Conservation (phyloP, 2,888 invertebrate species). For the Metacarcinus magister region DNA sequence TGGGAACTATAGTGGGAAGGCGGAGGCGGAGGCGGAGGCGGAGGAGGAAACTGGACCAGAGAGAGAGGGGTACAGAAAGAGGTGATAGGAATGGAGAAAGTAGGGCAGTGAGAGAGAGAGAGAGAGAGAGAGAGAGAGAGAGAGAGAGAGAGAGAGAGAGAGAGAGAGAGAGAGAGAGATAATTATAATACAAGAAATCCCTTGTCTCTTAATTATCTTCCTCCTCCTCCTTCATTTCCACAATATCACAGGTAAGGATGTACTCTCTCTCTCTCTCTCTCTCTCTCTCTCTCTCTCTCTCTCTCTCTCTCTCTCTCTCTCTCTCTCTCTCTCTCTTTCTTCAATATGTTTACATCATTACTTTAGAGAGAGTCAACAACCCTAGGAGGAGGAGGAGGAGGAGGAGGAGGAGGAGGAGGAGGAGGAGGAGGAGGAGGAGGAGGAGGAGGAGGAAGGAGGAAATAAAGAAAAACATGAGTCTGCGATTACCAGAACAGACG, state of each 20-base stretch:
- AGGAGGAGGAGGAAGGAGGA: conserved; percentile 22
- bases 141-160: too few relatives aligned
- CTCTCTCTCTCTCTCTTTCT: conserved; percentile 15
- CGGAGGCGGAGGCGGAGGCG: too few relatives aligned
- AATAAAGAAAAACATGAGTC: background rate
- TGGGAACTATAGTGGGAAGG: too few relatives aligned
- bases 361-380: background rate
- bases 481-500: background rate
- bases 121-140: too few relatives aligned
- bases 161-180: too few relatives aligned
- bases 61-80: too few relatives aligned
- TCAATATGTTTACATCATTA: background rate
- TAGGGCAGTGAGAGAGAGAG: too few relatives aligned
- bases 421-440: conserved; percentile 34
- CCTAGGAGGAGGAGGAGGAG: background rate
- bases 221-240: background rate
- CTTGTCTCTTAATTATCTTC: too few relatives aligned
- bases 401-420: background rate
- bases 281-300: background rate
- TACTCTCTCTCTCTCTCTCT: too few relatives aligned
- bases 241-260: too few relatives aligned
- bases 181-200: too few relatives aligned
- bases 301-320: conserved; percentile 22
- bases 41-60: background rate
- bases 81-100: too few relatives aligned